Evolutionary conservation across 2,888 invertebrate species (phyloP).

Genomic region (Andrena hattorfiana): DNA sequence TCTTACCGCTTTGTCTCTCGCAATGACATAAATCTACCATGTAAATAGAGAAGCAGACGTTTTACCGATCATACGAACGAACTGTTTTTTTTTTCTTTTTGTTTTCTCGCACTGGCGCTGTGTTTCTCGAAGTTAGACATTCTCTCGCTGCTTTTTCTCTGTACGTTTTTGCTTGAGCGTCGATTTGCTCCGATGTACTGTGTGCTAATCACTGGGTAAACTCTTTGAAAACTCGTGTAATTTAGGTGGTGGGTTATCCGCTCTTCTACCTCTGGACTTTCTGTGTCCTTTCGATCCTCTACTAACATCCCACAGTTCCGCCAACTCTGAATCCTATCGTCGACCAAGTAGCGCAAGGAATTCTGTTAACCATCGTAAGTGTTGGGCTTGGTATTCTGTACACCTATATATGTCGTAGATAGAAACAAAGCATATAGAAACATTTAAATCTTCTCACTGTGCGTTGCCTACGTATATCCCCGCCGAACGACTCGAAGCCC

Average conservation of each 20-base stretch:
- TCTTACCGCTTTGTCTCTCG: slow-evolving; percentile 7
- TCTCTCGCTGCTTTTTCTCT: slow-evolving; percentile 14
- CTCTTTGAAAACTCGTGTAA: slow-evolving; percentile 56
- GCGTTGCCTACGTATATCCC: not conserved
- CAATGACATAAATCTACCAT: not conserved
- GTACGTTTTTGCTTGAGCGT: slow-evolving; percentile 26
- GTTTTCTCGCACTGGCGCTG: not conserved
- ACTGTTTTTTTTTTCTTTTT: not conserved
- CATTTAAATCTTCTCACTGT: not conserved
- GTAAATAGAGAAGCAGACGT: slow-evolving; percentile 9
- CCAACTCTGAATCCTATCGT: slow-evolving; percentile 84
- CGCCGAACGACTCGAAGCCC: not conserved
- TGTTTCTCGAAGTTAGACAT: slow-evolving; percentile 10
- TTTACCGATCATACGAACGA: not conserved
- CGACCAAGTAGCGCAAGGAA: slow-evolving; percentile 84
- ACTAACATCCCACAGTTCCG: slow-evolving; percentile 83
- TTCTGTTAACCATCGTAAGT: slow-evolving; percentile 84
- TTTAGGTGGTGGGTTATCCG: slow-evolving; percentile 84
- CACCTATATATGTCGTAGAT: slow-evolving; percentile 21
- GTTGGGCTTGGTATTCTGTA: slow-evolving; percentile 73
- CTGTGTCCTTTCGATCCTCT: slow-evolving; percentile 84
- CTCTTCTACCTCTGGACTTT: slow-evolving; percentile 84
- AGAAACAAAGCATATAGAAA: slow-evolving; percentile 1
- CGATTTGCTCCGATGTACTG: slow-evolving; percentile 4
- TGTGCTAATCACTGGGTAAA: slow-evolving; percentile 51